Percentiles rank a stretch among this genome's conserved stretches.
Evolutionary conservation across 2,113 vertebrate genomes (phyloP).

Genomic region (Plecturocebus donacophilus): DNA sequence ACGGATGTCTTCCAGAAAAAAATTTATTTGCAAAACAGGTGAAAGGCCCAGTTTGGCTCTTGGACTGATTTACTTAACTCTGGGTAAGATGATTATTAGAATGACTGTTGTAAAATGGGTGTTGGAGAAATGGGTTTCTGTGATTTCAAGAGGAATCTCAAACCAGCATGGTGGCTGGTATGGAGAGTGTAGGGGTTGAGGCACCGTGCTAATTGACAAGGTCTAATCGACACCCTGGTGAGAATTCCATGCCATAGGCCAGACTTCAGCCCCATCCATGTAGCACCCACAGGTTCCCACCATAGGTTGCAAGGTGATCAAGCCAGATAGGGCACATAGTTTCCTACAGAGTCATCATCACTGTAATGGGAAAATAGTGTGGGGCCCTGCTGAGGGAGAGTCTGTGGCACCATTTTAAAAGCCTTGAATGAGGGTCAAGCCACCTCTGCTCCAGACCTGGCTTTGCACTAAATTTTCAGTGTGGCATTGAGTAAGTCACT

Average conservation of each 20-base stretch:
- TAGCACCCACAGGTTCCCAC: not conserved
- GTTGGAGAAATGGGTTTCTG: not conserved
- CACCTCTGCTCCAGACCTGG: not conserved
- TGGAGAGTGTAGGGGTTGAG: not conserved
- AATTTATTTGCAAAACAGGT: not conserved
- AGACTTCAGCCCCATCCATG: not conserved
- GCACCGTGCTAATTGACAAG: not conserved
- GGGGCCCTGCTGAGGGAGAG: not conserved
- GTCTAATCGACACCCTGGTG: not conserved
- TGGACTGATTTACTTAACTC: not conserved
- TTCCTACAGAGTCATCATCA: not conserved
- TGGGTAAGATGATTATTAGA: not conserved
- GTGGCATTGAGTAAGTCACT: not conserved
- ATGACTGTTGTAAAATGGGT: not conserved
- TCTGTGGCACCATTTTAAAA: not conserved
- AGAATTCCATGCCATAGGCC: not conserved
- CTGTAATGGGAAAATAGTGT: not conserved
- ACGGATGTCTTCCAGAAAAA: not conserved
- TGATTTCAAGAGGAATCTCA: conserved; percentile 24
- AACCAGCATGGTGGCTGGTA: not conserved
- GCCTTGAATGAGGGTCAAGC: not conserved
- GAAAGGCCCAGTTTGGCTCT: not conserved
- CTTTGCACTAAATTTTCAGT: not conserved
- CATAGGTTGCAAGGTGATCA: not conserved
- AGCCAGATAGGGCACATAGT: not conserved